Base-by-base conservation (phyloP, 2,888 invertebrate species). In the Zhengitettix transpicula region DNA sequence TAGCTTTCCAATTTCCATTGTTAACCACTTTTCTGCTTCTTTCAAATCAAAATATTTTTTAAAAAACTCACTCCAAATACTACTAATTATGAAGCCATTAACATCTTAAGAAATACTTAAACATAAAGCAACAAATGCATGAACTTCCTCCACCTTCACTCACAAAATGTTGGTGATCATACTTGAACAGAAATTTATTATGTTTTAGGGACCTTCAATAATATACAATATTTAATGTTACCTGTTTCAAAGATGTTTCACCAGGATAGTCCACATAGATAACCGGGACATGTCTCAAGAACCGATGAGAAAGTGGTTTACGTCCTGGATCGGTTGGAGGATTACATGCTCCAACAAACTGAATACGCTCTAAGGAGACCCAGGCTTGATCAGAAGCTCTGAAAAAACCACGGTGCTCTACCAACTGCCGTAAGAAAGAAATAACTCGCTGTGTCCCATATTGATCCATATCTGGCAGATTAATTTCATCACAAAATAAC, bases 211-310 rank as follows among this genome's bases (percentile, higher is more conserved):
- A 28, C 2, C 28, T 5, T 28, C 28, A 28, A 7, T 28, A 28
- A 28, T 7, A 28, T 5, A 28, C 7, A 28, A 28, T 28, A 28
- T 28, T 28, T 28, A 28, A 28, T 28, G 7, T 62, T 68, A 81
- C 81, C 78, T 93, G 92, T 75, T 95, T 95, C 16, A 99, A 80
- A 0, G 98, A 99, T 0, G 91, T 90, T 74, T 97, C 95, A 63
- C 98, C 99, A 5, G 99, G 99, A 73, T 99, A 99, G 75, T 99
- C 99, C 54, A 99, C 99, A 73, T 99, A 99, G 65, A 99, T 93
- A 57, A 99, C 93, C 1, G 99, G 98, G 11, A 99, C 98, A 71
- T 99, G 99, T 1, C 99, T 77, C 64, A 92, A 73, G 72, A 90
- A 87, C 69, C 87, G 75, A 74, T 93, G 91, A 51, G 95, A 93